Percentiles rank a stretch among this genome's conserved stretches.
These are phyloP conservation scores for Marmota flaviventris DNA, from an alignment of 2,113 vertebrate genomes.

Conservation along the genomic window DNA sequence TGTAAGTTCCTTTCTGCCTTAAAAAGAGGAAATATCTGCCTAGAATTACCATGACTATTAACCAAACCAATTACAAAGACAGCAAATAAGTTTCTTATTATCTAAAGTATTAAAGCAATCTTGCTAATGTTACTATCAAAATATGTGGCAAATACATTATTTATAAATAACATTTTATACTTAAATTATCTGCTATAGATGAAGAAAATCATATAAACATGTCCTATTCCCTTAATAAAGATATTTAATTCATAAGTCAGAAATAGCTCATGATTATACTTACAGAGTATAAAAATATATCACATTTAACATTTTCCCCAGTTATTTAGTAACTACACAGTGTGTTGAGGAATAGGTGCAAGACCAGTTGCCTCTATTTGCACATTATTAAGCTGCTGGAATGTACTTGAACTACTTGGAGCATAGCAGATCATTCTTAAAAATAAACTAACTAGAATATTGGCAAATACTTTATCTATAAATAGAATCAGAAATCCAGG, in stretches of 20 bases:
- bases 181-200: conserved; percentile 17
- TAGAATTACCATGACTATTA: no score
- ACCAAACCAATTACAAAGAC: no score
- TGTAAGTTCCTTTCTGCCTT: no score
- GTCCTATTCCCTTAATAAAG: conserved; percentile 22
- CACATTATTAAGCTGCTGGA: conserved; percentile 76
- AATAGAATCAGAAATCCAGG: conserved; percentile 56
- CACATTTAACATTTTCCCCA: neutral
- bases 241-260: neutral
- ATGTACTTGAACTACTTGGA: conserved; percentile 79
- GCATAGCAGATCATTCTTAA: conserved; percentile 78
- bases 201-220: neutral
- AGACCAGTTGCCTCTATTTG: conserved; percentile 79
- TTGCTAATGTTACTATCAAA: conserved; percentile 16
- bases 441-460: conserved; percentile 79
- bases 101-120: neutral
- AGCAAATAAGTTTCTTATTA: conserved; percentile 7
- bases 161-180: conserved; percentile 24
- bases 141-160: conserved; percentile 19
- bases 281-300: conserved; percentile 43
- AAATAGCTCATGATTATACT: conserved; percentile 27
- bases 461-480: conserved; percentile 58
- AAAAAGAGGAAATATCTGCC: no score
- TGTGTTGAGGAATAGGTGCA: conserved; percentile 79
- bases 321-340: conserved; percentile 45